Evolutionary conservation across 2,888 invertebrate genomes (phyloP).

Genomic region (Pandemis cinnamomeana): DNA sequence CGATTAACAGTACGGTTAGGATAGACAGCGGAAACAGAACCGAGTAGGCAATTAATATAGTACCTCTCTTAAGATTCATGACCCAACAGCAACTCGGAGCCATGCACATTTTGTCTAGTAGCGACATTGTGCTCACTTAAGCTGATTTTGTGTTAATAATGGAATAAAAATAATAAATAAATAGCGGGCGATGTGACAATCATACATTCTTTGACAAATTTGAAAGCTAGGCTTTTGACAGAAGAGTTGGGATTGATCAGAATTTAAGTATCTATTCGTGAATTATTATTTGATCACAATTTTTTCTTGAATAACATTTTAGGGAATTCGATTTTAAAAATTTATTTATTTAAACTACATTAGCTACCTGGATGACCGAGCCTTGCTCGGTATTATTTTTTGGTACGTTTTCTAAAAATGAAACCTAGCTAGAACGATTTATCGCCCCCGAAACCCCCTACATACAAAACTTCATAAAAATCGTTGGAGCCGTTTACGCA

Average conservation of each 20-base stretch:
- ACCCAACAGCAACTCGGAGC: conserved; percentile 43
- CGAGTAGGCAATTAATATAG: conserved; percentile 40
- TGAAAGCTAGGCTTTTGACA: not conserved
- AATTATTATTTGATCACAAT: too few species aligned
- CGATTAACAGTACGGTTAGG: not conserved
- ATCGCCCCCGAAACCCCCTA: too few species aligned
- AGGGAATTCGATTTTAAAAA: too few species aligned
- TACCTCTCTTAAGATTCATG: conserved; percentile 37
- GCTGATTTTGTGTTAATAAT: not conserved
- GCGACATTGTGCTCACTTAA: conserved; percentile 48
- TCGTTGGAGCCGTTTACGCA: too few species aligned
- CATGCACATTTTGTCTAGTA: conserved; percentile 41
- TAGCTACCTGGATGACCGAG: too few species aligned
- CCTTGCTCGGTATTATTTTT: too few species aligned
- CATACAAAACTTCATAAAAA: too few species aligned
- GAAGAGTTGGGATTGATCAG: not conserved
- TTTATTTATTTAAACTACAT: too few species aligned
- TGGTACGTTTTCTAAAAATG: too few species aligned
- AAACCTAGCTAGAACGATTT: too few species aligned
- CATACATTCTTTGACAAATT: not conserved
- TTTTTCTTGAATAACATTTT: too few species aligned
- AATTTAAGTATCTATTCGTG: not conserved
- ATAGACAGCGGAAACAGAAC: conserved; percentile 26
- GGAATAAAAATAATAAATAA: conserved; percentile 1
- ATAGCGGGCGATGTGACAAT: conserved; percentile 2